Conservation (phyloP, 2,113 vertebrate genomes). For the Dendrocopos noguchii region DNA sequence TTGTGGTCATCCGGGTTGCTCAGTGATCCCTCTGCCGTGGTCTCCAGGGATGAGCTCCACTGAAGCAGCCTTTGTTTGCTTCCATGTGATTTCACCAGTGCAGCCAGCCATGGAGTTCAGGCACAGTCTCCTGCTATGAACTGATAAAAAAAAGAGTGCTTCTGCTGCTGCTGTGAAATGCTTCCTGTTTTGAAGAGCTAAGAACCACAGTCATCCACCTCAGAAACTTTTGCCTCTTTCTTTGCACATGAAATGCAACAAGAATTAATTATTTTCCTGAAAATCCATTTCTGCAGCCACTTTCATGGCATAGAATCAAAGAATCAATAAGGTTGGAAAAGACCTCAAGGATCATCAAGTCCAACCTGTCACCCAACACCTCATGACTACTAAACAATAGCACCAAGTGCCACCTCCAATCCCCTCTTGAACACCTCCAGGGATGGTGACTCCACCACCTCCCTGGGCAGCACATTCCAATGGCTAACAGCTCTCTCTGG, state of each 20-base stretch:
- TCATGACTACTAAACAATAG: too few relatives aligned
- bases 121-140: accelerated
- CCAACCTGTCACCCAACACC: too few relatives aligned
- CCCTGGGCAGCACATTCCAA: too few relatives aligned
- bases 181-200: neutral
- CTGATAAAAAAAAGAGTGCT: neutral
- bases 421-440: too few relatives aligned
- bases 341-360: too few relatives aligned
- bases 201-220: neutral
- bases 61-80: neutral
- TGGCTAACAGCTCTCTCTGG: too few relatives aligned
- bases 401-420: too few relatives aligned
- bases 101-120: neutral
- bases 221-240: neutral
- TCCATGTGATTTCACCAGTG: neutral
- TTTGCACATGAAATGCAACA: neutral
- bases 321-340: too few relatives aligned
- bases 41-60: neutral
- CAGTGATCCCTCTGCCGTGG: neutral
- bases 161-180: neutral
- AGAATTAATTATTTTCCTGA: neutral
- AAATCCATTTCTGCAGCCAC: neutral
- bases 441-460: too few relatives aligned
- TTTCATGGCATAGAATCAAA: neutral
- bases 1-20: neutral